These are phyloP conservation scores for Stictocephala bisonia DNA, from an alignment of 2,888 invertebrate genomes.

Conservation along the genomic window DNA sequence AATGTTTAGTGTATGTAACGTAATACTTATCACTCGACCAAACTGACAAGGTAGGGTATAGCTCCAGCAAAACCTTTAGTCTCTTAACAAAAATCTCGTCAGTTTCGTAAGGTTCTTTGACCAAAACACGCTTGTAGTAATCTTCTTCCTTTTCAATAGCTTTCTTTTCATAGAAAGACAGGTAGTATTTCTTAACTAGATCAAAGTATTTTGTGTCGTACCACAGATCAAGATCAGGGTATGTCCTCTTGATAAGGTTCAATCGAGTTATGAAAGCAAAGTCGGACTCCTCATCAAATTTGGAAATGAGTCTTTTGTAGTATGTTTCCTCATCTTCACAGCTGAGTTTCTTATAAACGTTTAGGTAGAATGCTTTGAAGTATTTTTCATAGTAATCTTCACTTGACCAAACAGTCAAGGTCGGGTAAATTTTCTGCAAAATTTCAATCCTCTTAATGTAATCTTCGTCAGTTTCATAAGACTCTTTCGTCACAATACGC, in stretches of 20 bases:
- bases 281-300: background rate
- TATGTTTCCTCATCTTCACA: background rate
- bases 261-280: no score
- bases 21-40: conserved; percentile 3
- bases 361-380: no score
- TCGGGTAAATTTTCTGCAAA: no score
- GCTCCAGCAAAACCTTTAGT: background rate
- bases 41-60: background rate
- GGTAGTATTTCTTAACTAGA: background rate
- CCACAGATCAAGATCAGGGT: background rate
- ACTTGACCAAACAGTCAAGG: no score
- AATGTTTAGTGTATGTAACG: background rate
- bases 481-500: no score
- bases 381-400: no score
- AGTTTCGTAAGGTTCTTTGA: background rate
- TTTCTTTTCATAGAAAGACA: background rate
- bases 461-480: no score
- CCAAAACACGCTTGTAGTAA: background rate
- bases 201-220: conserved; percentile 5
- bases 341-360: no score
- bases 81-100: background rate
- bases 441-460: no score
- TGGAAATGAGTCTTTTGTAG: background rate
- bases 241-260: background rate
- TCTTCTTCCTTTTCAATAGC: background rate